Evolutionary conservation across 2,113 vertebrate genomes (phyloP).

Genomic region (Helogale parvula): DNA sequence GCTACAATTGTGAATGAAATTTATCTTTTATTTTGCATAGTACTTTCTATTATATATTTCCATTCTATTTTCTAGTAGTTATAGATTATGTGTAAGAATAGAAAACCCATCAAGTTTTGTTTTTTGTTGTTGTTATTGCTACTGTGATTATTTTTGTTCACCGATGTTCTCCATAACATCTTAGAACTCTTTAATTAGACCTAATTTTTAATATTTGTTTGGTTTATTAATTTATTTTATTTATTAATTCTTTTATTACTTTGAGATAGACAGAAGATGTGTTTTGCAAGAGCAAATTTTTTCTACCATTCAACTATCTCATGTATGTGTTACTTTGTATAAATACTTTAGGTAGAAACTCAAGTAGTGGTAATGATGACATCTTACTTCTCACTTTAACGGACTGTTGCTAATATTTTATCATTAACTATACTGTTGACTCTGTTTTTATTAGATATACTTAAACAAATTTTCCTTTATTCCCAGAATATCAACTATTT

Average conservation of each 20-base stretch:
- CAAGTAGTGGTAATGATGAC: background rate
- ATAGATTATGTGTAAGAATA: background rate
- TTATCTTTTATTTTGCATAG: background rate
- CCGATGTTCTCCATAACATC: background rate
- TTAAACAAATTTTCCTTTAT: background rate
- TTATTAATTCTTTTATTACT: background rate
- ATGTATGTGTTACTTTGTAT: background rate
- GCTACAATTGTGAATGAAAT: background rate
- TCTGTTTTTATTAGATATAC: background rate
- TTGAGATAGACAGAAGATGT: background rate
- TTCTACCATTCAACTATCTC: background rate
- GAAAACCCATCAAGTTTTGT: background rate
- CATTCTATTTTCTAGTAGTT: background rate
- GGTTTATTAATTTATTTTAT: background rate
- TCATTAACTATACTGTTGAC: background rate
- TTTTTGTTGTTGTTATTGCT: background rate
- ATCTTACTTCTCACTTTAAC: conserved; percentile 4
- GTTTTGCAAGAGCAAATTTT: background rate
- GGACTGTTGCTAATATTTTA: background rate
- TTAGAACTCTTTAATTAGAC: background rate
- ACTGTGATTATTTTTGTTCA: background rate
- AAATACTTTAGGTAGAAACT: background rate
- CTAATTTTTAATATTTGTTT: background rate
- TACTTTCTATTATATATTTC: background rate
- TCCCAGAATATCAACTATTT: background rate